Evolutionary conservation across 2,797 vertebrate genomes (phyloP), one percentile per base, ranked within the genome.

Genomic region (Gobio occitaniae): DNA sequence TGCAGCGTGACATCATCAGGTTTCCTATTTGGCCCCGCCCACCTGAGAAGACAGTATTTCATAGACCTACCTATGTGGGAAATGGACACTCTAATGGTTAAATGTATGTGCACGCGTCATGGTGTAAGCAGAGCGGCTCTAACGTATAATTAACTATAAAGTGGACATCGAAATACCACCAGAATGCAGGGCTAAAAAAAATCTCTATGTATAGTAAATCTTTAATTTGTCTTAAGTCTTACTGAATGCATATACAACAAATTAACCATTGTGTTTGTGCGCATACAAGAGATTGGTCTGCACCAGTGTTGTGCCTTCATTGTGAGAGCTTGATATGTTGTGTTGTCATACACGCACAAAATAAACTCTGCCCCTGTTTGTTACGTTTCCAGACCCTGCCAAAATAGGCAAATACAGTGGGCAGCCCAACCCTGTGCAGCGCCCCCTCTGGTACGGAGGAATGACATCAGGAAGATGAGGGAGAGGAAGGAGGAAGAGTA

Each of bases 391-490:
- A 65, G 66, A 61, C 72, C 74, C 83, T 69, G 79, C 86, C 56
- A 54, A 69, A 80, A 63, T 25, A 69, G 87, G 87, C 78, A 68
- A 81, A 86, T 69, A 83, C 80, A 81, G 88, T 71, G 83, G 87
- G 84, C 70, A 44, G 66, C 32, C 75, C 76, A 79, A 84, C 66
- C 54, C 65, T 79, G 88, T 77, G 87, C 88, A 91, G 90, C 19
- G 78, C 91, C 92, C 88, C 88, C 89, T 90, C 85, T 88, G 89
- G 82, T 91, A 89, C 86, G 90, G 84, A 92, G 91, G 90, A 91
- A 90, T 88, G 87, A 90, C 89, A 84, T 86, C 84, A 87, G 89
- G 79, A 88, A 84, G 82, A 80, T 78, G 82, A 87, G 80, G 88
- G 89, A 63, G 83, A 89, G 77, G n/a, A n/a, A n/a, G n/a, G n/a